Conservation (phyloP, 2,888 invertebrate species). For the Lymantria monacha region DNA sequence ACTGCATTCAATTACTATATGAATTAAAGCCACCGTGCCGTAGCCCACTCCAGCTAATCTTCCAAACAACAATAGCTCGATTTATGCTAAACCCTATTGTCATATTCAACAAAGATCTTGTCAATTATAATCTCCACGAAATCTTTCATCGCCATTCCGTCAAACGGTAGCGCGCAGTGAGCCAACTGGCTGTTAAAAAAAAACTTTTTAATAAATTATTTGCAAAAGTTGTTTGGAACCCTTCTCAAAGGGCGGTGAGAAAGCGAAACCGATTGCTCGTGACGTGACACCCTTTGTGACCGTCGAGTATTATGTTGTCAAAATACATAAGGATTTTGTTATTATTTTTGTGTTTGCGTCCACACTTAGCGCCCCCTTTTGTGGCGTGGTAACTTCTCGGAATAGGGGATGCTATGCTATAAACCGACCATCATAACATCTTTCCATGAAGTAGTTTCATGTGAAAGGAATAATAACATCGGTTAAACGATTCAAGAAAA, state of each 20-base stretch:
- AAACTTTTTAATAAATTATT: slow-evolving; percentile 77
- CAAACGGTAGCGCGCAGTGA: slow-evolving; percentile 74
- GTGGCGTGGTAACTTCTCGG: slow-evolving; percentile 60
- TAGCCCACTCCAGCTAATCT: slow-evolving; percentile 68
- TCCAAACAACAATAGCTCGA: slow-evolving; percentile 63
- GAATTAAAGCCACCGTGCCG: slow-evolving; percentile 52
- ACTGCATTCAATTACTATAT: slow-evolving; percentile 63
- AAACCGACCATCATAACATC: slow-evolving; percentile 60
- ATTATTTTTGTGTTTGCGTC: slow-evolving; percentile 81
- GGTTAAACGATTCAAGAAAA: slow-evolving; percentile 49
- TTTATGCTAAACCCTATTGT: slow-evolving; percentile 73
- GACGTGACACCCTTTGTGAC: slow-evolving; percentile 78
- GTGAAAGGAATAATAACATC: slow-evolving; percentile 73
- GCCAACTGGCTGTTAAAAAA: slow-evolving; percentile 56
- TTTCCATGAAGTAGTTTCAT: slow-evolving; percentile 65
- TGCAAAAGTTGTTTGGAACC: slow-evolving; percentile 77
- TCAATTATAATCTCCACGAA: slow-evolving; percentile 76
- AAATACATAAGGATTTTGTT: slow-evolving; percentile 81
- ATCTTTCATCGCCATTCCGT: slow-evolving; percentile 68
- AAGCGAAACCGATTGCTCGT: slow-evolving; percentile 79
- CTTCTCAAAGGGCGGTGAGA: slow-evolving; percentile 74
- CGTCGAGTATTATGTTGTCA: slow-evolving; percentile 80
- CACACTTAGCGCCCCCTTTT: slow-evolving; percentile 79
- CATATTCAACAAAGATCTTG: slow-evolving; percentile 76
- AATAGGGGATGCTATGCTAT: slow-evolving; percentile 69